These are phyloP conservation scores for Palythoa grandis DNA, from an alignment of 92 coral and sea anemone species.

Conservation along the genomic window DNA sequence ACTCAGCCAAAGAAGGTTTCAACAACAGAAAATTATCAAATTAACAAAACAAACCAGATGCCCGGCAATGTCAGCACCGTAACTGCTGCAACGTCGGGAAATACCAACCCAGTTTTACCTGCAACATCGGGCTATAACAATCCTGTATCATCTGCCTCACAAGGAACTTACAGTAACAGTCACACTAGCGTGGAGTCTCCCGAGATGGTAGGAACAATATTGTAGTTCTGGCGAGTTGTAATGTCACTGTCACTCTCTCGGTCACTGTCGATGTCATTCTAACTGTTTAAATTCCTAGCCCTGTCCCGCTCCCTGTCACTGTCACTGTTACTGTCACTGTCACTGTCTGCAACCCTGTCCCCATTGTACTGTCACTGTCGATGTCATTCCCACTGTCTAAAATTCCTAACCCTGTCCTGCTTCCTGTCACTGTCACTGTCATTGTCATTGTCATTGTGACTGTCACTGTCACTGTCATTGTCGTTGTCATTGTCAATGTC, in stretches of 20 bases:
- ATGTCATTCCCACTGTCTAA: too few species aligned
- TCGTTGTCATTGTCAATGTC: too few species aligned
- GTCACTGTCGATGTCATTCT: not conserved
- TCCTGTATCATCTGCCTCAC: not conserved
- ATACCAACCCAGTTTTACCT: not conserved
- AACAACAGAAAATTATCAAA: too few species aligned
- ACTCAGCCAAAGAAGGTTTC: not conserved
- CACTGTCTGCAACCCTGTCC: not conserved
- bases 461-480: too few species aligned
- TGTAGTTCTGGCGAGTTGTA: not conserved
- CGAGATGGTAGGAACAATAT: not conserved
- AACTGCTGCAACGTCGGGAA: not conserved
- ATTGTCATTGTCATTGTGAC: too few species aligned
- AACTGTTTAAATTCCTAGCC: too few species aligned
- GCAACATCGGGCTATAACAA: conserved; percentile 8
- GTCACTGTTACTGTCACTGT: not conserved
- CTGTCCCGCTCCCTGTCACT: not conserved
- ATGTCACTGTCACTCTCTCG: too few species aligned
- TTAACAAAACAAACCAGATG: not conserved
- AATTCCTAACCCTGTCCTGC: too few species aligned
- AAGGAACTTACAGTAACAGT: not conserved
- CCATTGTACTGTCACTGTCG: not conserved
- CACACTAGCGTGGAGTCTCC: not conserved
- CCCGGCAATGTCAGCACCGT: not conserved
- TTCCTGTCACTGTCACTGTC: too few species aligned